Conservation (phyloP, 1,140 invertebrate species). For the Ectropis grisescens region DNA sequence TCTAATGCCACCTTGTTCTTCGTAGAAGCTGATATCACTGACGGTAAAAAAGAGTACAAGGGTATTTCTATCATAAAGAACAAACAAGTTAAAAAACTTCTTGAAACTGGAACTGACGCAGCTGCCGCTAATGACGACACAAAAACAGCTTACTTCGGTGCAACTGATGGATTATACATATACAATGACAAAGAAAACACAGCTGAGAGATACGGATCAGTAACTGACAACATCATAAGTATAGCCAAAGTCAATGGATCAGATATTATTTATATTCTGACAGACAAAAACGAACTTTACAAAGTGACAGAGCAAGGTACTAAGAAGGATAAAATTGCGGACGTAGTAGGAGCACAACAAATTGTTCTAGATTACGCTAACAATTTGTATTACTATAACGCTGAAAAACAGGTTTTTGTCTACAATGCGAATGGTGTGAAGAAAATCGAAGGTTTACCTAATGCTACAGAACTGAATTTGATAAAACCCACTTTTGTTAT, state of each 20-base stretch:
- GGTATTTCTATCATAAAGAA: conserved; percentile 24
- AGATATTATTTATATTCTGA: conserved; percentile 35
- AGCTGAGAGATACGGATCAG: conserved; percentile 37
- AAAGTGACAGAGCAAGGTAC: conserved; percentile 34
- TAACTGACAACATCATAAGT: conserved; percentile 30
- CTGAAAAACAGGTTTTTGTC: conserved; percentile 26
- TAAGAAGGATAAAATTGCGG: conserved; percentile 28
- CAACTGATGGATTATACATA: conserved; percentile 34
- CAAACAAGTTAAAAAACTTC: conserved; percentile 19
- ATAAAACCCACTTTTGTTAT: conserved; percentile 29
- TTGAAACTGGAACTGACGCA: conserved; percentile 32
- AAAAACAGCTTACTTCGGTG: conserved; percentile 30
- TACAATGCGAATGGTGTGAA: conserved; percentile 17
- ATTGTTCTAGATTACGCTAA: conserved; percentile 31
- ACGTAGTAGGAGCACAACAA: conserved; percentile 24
- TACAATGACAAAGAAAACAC: conserved; percentile 21
- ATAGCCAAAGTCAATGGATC: conserved; percentile 27
- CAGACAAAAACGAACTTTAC: conserved; percentile 27
- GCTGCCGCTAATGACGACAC: conserved; percentile 25
- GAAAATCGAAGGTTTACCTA: conserved; percentile 25
- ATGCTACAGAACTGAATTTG: conserved; percentile 14
- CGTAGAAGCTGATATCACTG: conserved; percentile 26
- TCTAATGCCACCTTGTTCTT: conserved; percentile 28
- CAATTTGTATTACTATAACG: conserved; percentile 35
- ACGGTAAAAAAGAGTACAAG: conserved; percentile 25